Percentiles rank a stretch among this genome's conserved stretches.
Conservation (phyloP, 2,888 invertebrate genomes). For the Podotricha telesiphe region DNA sequence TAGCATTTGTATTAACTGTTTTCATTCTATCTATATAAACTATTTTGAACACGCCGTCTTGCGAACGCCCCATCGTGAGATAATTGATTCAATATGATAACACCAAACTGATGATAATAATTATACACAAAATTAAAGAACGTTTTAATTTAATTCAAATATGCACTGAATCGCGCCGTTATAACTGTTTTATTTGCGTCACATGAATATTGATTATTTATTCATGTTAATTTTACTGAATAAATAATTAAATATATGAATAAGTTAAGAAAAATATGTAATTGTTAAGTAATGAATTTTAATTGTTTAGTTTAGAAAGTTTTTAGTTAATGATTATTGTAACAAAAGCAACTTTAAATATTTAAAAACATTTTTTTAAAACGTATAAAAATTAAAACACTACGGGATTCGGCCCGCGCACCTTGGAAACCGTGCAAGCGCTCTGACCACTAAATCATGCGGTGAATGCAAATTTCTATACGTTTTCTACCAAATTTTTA, state of each 20-base stretch:
- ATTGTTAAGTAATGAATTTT: conserved; percentile 14
- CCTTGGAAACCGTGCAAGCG: too few relatives aligned
- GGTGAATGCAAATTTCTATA: too few relatives aligned
- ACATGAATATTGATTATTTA: conserved; percentile 39
- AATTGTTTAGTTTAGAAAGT: conserved; percentile 3
- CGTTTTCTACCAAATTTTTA: too few relatives aligned
- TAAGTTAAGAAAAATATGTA: conserved; percentile 25
- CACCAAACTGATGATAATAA: conserved; percentile 17
- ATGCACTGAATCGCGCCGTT: conserved; percentile 32
- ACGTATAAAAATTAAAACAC: too few relatives aligned
- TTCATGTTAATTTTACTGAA: conserved; percentile 32
- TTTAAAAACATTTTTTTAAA: too few relatives aligned
- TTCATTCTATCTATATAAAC: conserved; percentile 13
- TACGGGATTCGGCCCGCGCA: too few relatives aligned
- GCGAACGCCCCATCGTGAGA: conserved; percentile 32
- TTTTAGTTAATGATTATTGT: too few relatives aligned
- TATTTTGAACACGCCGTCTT: conserved; percentile 14
- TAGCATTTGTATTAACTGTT: too few relatives aligned
- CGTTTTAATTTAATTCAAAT: conserved; percentile 38
- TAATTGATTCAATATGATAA: conserved; percentile 40
- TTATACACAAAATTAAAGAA: conserved; percentile 26
- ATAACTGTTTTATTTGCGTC: conserved; percentile 40
- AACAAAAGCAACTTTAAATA: too few relatives aligned
- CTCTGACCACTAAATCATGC: too few relatives aligned
- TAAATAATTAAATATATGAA: conserved; percentile 25